A percentile compares a stretch with the other conserved stretches of the same genome.
These are phyloP conservation scores for Oscheius sp. DNA, from an alignment of 2,888 invertebrate species.

Conservation along the genomic window DNA sequence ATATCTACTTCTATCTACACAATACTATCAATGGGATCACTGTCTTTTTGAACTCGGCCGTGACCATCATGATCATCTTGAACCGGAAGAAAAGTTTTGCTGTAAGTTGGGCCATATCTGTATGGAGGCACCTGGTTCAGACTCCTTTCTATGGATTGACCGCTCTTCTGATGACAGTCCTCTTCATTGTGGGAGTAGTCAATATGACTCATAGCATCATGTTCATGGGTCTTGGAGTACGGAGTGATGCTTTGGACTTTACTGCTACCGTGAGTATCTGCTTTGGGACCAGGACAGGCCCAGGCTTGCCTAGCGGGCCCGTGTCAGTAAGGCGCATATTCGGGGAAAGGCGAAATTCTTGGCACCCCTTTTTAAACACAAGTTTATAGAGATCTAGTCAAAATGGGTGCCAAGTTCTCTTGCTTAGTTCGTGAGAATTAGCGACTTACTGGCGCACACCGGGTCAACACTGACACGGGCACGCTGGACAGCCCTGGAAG, in stretches of 20 bases:
- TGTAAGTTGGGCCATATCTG: not conserved
- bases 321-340: no score
- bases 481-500: no score
- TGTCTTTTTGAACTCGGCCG: conserved; percentile 2
- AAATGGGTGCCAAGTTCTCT: no score
- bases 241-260: not conserved
- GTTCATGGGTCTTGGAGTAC: not conserved
- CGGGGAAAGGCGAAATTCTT: no score
- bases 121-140: not conserved
- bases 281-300: no score
- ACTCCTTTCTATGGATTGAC: conserved; percentile 23
- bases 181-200: not conserved
- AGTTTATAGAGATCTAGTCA: no score
- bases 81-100: conserved; percentile 11
- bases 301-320: no score
- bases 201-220: not conserved
- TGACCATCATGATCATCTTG: not conserved
- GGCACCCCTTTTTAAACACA: no score
- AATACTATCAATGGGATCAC: not conserved
- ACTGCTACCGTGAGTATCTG: conserved; percentile 7
- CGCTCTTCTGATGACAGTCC: conserved; percentile 12
- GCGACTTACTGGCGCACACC: no score
- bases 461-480: no score
- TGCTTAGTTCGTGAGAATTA: no score
- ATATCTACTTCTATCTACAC: conserved; percentile 18